phyloP scores from a whole-genome alignment of 1,140 invertebrate genomes.

The Cherax quadricarinatus region DNA sequence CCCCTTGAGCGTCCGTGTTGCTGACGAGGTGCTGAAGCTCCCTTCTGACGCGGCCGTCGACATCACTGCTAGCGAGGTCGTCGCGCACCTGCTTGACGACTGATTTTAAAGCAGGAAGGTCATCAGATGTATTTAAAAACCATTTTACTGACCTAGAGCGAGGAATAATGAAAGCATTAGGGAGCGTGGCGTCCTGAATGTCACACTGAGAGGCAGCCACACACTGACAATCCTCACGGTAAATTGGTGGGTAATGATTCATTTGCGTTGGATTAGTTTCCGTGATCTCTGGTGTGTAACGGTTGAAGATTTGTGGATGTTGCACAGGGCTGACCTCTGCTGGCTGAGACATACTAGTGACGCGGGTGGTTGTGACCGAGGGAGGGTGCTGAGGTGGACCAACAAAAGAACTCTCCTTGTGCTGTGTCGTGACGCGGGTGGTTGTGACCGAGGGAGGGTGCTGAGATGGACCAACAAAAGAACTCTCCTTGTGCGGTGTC shows the following conservation, averaged over 20 bases:
- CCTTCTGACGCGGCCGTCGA: neutral
- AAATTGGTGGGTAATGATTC: neutral
- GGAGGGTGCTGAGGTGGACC: neutral
- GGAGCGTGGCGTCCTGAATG: neutral
- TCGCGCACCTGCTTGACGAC: too few species aligned
- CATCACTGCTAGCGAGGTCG: too few species aligned
- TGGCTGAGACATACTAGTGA: too few species aligned
- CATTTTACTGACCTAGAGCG: neutral
- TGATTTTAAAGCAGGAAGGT: too few species aligned
- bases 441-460: neutral
- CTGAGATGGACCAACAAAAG: neutral
- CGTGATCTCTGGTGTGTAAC: neutral
- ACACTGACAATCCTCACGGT: slow-evolving; percentile 68
- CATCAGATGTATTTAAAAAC: neutral
- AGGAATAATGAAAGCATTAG: neutral
- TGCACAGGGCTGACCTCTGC: neutral
- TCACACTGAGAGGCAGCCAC: slow-evolving; percentile 50
- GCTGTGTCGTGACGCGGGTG: too few species aligned
- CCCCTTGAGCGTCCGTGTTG: too few species aligned
- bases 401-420: neutral
- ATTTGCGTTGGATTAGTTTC: neutral
- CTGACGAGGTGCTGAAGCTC: neutral
- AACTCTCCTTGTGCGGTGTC: neutral
- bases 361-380: too few species aligned
- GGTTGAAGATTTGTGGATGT: neutral